Conservation (phyloP, 1,140 invertebrate species). For the Brachionus paranguensis region DNA sequence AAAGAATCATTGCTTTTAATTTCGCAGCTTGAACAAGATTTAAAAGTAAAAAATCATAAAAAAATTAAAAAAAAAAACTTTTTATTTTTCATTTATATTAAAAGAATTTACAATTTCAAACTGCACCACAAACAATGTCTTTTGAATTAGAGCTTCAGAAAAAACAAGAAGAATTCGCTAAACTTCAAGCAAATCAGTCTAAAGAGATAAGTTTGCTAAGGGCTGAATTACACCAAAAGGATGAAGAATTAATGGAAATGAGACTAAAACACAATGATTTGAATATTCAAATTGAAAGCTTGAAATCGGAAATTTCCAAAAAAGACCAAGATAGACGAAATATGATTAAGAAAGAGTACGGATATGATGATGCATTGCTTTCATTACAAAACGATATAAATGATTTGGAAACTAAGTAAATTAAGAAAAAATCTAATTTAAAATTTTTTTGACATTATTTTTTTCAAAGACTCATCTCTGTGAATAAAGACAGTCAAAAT, state of each 20-base stretch:
- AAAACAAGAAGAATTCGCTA: conserved; percentile 30
- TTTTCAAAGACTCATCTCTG: background rate
- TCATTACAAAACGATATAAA: conserved; percentile 35
- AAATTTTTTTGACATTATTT: background rate
- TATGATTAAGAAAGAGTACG: conserved; percentile 32
- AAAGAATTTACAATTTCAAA: conserved; percentile 38
- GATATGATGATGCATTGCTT: conserved; percentile 27
- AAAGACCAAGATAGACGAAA: conserved; percentile 34
- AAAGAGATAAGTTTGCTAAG: conserved; percentile 10
- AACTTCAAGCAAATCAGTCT: background rate
- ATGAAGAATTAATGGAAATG: conserved; percentile 22
- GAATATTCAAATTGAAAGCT: conserved; percentile 25
- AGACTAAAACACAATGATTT: conserved; percentile 1
- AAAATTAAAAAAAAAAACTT: background rate
- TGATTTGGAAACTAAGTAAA: conserved; percentile 33
- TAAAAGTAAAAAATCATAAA: conserved; percentile 6
- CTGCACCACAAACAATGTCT: conserved; percentile 32
- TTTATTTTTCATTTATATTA: background rate
- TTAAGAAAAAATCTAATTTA: background rate
- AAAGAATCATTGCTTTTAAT: conserved; percentile 27
- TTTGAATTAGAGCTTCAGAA: conserved; percentile 29
- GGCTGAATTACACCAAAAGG: conserved; percentile 27
- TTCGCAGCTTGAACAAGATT: conserved; percentile 27
- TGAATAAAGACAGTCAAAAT: conserved; percentile 9
- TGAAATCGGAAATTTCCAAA: conserved; percentile 17